Evolutionary conservation across 2,113 vertebrate species (phyloP), one percentile per base, ranked within the genome.

Genomic region (Myocastor coypus): DNA sequence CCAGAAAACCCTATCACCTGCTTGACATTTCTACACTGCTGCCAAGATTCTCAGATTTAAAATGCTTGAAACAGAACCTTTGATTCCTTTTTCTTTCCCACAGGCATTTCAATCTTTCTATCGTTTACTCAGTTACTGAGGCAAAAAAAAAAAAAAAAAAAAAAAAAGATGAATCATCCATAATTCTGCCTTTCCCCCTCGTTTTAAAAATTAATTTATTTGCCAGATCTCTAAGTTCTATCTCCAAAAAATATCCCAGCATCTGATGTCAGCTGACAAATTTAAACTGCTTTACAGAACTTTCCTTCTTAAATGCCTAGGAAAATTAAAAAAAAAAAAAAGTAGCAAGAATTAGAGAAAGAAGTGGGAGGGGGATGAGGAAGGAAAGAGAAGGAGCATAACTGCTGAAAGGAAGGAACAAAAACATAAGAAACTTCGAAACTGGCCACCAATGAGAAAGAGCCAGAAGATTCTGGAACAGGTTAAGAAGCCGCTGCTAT

Each of bases 21-120:
- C 55, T 63, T 82, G 34, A 61, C 63, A 87, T 40, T 90, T 89
- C 92, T 42, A 87, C 7, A 57, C 22, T 20, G 73, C 57, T 71
- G 57, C 64, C 50, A 89, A 71, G 42, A 66, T 93, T 93, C 91
- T 95, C 75, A 55, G n/a, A 88, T 30, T 66, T 87, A 93, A 87
- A 80, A 87, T 77, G 40, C 73, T 83, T 87, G 61, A 14, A 32
- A 28, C 1, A 80, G 42, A 83, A 93, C 37, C 61, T 63, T 57
- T 46, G 40, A 61, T 83, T 91, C n/a, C 50, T 85, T 81, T 52
- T 52, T 83, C 34, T 46, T 83, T 32, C 30, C 50, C 46, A 57
- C 17, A 26, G 52, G 30, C 2, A 68, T 30, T n/a, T 81, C 42
- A 87, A 71, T 91, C 88, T 90, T 50, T n/a, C 88, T 63, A 50